phyloP scores from a whole-genome alignment of 2,113 vertebrate species.

The Cyanistes caeruleus region DNA sequence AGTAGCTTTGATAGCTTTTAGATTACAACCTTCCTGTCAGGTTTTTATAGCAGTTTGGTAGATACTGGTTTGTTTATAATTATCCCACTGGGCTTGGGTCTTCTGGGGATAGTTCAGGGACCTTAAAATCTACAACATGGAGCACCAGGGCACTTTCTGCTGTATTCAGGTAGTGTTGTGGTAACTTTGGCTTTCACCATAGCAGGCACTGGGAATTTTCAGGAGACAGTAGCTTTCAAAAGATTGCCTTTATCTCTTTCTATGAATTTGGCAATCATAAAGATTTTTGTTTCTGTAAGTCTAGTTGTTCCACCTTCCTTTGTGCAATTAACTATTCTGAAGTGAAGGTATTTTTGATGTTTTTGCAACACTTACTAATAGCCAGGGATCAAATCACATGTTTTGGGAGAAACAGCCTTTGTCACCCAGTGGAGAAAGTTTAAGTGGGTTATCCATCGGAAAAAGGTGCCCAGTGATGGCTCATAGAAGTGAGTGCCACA shows the following conservation, averaged over 20 bases:
- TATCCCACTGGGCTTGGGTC: fast-evolving
- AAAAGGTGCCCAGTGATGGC: background rate
- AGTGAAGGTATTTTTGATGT: background rate
- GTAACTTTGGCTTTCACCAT: background rate
- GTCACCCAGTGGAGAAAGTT: background rate
- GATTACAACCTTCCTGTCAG: fast-evolving
- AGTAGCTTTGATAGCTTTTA: background rate
- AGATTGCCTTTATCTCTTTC: background rate
- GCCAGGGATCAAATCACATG: background rate
- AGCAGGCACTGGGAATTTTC: background rate
- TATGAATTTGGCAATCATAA: background rate
- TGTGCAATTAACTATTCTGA: background rate
- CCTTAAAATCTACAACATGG: background rate
- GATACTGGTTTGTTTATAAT: background rate
- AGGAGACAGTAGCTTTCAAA: background rate
- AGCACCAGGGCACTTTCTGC: background rate
- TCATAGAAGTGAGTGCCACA: background rate
- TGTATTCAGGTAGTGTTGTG: background rate
- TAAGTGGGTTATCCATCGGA: background rate
- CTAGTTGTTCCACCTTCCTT: background rate
- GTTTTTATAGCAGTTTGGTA: background rate
- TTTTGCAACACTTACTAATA: background rate
- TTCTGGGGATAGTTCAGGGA: background rate
- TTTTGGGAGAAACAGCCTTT: background rate
- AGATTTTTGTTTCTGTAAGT: background rate